Evolutionary conservation across 1,140 invertebrate genomes (phyloP).

Genomic region (Dendrolimus punctatus): DNA sequence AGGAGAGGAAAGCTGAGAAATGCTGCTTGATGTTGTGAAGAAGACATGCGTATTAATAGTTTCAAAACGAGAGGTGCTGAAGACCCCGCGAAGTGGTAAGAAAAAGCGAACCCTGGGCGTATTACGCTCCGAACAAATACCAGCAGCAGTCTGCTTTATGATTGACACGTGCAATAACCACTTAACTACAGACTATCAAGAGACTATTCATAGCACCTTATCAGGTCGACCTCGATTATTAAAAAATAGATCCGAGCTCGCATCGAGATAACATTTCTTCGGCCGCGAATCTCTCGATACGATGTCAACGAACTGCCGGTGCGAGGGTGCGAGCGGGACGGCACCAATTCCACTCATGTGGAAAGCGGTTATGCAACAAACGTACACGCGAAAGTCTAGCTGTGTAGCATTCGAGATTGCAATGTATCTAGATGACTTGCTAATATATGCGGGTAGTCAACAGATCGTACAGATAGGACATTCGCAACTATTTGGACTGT

Average conservation of each 20-base stretch:
- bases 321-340: conserved; percentile 37
- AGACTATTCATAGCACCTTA: conserved; percentile 2
- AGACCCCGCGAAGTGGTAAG: no score
- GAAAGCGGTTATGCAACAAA: conserved; percentile 62
- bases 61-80: no score
- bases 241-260: conserved; percentile 1
- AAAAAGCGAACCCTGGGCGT: no score
- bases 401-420: conserved; percentile 27
- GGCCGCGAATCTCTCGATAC: conserved; percentile 24
- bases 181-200: no score
- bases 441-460: conserved; percentile 12
- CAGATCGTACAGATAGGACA: background rate
- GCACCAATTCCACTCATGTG: conserved; percentile 38
- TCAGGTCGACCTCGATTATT: conserved; percentile 9
- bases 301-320: conserved; percentile 45
- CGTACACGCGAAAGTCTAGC: conserved; percentile 41
- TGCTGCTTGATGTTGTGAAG: no score
- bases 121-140: no score
- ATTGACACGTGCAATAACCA: no score
- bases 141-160: no score
- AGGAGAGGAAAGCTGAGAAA: no score
- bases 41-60: no score
- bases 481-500: no score
- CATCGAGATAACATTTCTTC: conserved; percentile 11
- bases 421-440: conserved; percentile 16